Base-by-base conservation (phyloP, 64 coral and sea anemone genomes). In the Porites australiensis region DNA sequence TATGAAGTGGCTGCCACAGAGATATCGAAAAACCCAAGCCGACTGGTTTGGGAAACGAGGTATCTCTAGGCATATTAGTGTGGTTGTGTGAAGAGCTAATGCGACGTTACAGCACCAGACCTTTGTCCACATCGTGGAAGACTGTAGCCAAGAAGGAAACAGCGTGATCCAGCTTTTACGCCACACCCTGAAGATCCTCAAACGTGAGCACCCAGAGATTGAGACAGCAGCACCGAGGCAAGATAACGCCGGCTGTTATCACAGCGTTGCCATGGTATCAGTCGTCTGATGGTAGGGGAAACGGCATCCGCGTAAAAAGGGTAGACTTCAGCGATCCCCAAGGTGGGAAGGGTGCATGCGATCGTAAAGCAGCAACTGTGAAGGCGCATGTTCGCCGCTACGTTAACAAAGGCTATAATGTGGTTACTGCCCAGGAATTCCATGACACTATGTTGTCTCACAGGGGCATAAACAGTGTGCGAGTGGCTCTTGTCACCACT, bases 241-340 rank as follows among this genome's bases (percentile, higher is more conserved):
- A 82, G 79, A 82, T 62, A 82, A 82, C 20, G 54, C 79, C n/a
- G 79, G 79, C 20, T 82, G 79, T 82, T 82, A 82, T 62, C 79
- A 82, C 54, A 82, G 79, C 60, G 52, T 82, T 8, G 79, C 55
- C 52, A 82, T 82, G 79, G 27, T 82, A 82, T 82, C 79, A 37
- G 79, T 53, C 79, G 79, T 82, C 60, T 82, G 57, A 82, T 82
- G 54, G 60, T 22, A 82, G 54, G 27, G 60, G 79, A 82, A 48
- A 82, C 11, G 79, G 79, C 11, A 82, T 82, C 54, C 54, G 8
- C 54, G 8, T 61, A 82, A 53, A 61, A 21, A 82, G 54, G 58
- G 79, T 61, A 60, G 79, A 60, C 60, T 37, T 37, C 27, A 37
- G 27, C 27, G 27, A 37, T 37, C 27, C 27, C 27, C 27, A 37